Base-by-base conservation (phyloP, 2,113 vertebrate genomes). In the Rhabdornis inornatus region DNA sequence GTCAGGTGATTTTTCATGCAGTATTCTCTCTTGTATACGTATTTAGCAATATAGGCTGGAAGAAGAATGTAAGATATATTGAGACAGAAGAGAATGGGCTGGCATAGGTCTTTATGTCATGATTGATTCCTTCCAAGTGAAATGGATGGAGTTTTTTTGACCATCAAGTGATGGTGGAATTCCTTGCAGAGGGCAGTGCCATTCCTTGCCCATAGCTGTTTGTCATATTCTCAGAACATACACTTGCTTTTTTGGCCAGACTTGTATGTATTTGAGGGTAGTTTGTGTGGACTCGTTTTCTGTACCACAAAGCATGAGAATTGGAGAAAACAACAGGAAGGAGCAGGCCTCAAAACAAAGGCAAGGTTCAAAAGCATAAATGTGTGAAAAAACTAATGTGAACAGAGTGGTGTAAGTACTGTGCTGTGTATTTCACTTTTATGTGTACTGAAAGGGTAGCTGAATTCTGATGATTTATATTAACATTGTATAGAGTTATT, bases 21-120 rank as follows among this genome's bases (percentile, higher is more conserved):
- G 15, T 49, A 39, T 75, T n/a, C 15, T 56, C 15, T 45, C 14
- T 40, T 9, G 8, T n/a, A 2, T 49, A 4, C 0, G 0, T 55
- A 15, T 55, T 55, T 60, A 52, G 14, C 14, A 30, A 3, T 24
- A 13, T 2, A 81, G 37, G 30, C 55, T 74, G 72, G 24, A 24
- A 60, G 44, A 83, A 64, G 27, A 45, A 9, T 6, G 0, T 22
- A 30, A 16, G 21, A 27, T 64, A 80, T 56, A 21, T 47, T 8
- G 5, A 39, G 42, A 35, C 9, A 47, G 45, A 80, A 65, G 40
- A 37, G 14, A 69, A 5, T 40, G 33, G n/a, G 6, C 45, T 81
- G 60, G 33, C 5, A 3, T 57, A 82, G 24, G 6, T 52, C 66
- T 92, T 65, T 53, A 42, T 4, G 3, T 14, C n/a, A 13, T 39